Base-by-base conservation (phyloP, 2,797 vertebrate genomes). In the Taeniopygia guttata region DNA sequence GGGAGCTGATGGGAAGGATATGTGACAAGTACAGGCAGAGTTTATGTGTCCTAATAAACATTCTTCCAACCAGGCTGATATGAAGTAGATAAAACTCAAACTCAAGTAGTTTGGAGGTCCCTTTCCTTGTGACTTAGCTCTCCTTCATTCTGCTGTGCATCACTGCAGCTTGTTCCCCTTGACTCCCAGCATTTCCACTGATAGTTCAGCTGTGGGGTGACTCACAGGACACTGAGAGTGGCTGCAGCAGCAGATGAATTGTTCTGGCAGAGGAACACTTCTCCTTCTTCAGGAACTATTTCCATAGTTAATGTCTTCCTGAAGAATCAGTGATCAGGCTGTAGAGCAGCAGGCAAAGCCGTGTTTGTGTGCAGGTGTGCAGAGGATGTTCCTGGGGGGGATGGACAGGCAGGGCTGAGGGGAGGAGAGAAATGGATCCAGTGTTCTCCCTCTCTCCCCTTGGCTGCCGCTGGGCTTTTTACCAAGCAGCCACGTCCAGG, bases 321-420 rank as follows among this genome's bases (percentile, higher is more conserved):
- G 62, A 49, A 42, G 79, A 78, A 63, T n/a, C 32, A 20, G 13
- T 59, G 55, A 26, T 74, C 17, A 32, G 40, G 77, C 52, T 46
- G 43, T 10, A 46, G 86, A 70, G 82, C 58, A 60, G 9, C 36
- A 67, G 52, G 36, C 25, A 70, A n/a, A 49, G 32, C 19, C 32
- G 2, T 9, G 32, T 49, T 48, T 23, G 12, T 67, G 55, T 46
- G 58, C 45, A 16, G 0, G 0, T 23, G 22, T 46, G 52, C 40
- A 20, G 29, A 56, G 54, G 75, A 12, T 16, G 40, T 25, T 76
- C 43, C 62, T 3, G 10, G 51, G 7, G 17, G n/a, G 38, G 10
- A 38, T n/a, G 58, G 36, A 2, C 27, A 27, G 52, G 49, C 15
- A 11, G 32, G 32, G 62, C 6, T 60, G 67, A 75, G 46, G 40